Evolutionary conservation across 2,888 invertebrate species (phyloP).

Genomic region (Tinea pellionella): DNA sequence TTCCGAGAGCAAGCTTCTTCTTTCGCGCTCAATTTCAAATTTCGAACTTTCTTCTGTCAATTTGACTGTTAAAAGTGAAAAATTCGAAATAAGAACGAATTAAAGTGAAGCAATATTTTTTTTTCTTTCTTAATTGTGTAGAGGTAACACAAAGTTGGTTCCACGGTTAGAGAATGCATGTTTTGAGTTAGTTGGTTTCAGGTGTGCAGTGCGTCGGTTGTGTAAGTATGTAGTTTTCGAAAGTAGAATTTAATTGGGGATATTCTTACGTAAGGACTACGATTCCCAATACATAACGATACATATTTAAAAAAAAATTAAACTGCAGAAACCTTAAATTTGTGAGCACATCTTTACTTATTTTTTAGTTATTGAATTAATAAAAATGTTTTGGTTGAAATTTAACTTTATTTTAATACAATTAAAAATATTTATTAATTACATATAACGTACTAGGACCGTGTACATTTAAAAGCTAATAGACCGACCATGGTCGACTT

Average conservation of each 20-base stretch:
- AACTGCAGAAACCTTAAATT: neutral
- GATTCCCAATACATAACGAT: conserved; percentile 18
- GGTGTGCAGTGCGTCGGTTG: conserved; percentile 22
- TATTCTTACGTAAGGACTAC: conserved; percentile 56
- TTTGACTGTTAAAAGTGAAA: conserved; percentile 15
- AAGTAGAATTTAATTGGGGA: conserved; percentile 33
- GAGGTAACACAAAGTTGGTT: conserved; percentile 35
- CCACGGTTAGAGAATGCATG: conserved; percentile 26
- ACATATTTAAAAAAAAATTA: neutral
- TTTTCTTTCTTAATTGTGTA: conserved; percentile 16
- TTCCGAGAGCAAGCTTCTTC: conserved; percentile 15
- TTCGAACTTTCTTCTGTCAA: conserved; percentile 29
- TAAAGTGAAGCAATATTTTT: neutral
- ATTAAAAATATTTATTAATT: too few species aligned
- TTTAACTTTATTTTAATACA: too few species aligned
- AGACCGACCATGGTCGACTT: too few species aligned
- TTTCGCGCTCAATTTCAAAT: conserved; percentile 39
- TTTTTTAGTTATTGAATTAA: neutral
- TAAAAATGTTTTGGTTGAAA: too few species aligned
- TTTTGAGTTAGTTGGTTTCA: conserved; percentile 24
- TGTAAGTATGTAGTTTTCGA: conserved; percentile 51
- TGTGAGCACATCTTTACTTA: neutral
- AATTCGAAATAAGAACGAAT: neutral
- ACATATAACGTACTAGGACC: too few species aligned
- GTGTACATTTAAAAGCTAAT: too few species aligned